phyloP scores from a whole-genome alignment of 92 coral and sea anemone genomes.

The Desmophyllum pertusum region DNA sequence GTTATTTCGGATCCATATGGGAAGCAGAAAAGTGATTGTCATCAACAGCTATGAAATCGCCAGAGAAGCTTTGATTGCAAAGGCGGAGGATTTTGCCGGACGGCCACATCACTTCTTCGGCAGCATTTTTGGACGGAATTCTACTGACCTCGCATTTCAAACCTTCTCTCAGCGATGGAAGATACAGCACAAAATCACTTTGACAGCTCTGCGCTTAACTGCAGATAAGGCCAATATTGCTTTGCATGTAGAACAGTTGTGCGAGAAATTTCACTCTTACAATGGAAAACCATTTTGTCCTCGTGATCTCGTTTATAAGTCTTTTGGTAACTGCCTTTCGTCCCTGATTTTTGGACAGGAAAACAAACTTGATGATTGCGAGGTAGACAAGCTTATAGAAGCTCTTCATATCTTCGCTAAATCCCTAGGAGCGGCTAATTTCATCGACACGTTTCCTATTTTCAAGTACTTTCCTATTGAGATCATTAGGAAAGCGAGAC shows the following conservation, averaged over 20 bases:
- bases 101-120: conserved; percentile 80
- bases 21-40: conserved; percentile 69
- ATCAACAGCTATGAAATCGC: conserved; percentile 76
- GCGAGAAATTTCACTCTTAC: conserved; percentile 40
- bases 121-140: conserved; percentile 55
- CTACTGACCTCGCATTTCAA: conserved; percentile 74
- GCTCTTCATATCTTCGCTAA: conserved; percentile 60
- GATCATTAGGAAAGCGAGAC: conserved; percentile 50
- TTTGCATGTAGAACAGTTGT: conserved; percentile 66
- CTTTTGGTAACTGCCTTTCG: conserved; percentile 67
- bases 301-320: conserved; percentile 55
- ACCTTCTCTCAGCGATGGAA: conserved; percentile 64
- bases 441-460: conserved; percentile 87
- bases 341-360: conserved; percentile 66
- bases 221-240: conserved; percentile 50
- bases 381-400: conserved; percentile 63
- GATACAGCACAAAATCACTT: conserved; percentile 64
- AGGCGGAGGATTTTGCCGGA: conserved; percentile 76
- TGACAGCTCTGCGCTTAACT: conserved; percentile 52
- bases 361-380: conserved; percentile 61
- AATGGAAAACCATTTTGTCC: conserved; percentile 60
- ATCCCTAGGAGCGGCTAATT: conserved; percentile 81
- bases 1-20: conserved; percentile 70
- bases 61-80: conserved; percentile 76
- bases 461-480: conserved; percentile 67